These are phyloP conservation scores for Brachyhypopomus occidentalis DNA, from an alignment of 2,113 vertebrate genomes.

Conservation along the genomic window DNA sequence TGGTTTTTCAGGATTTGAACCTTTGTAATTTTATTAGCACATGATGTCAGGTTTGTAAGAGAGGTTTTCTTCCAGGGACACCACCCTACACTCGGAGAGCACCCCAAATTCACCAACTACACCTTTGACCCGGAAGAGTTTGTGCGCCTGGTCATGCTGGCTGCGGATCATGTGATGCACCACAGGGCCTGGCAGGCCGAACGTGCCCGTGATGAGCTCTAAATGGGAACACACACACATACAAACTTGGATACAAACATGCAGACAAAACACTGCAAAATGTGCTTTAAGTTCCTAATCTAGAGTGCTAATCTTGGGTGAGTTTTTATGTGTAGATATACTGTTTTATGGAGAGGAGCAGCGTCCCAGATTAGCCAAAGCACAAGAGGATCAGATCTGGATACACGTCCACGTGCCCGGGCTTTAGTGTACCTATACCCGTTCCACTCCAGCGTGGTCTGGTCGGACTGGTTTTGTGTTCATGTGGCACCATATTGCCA, in stretches of 20 bases:
- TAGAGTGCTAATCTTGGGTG: neutral
- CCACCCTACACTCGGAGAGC: slow-evolving; percentile 94
- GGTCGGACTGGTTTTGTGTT: too few species aligned
- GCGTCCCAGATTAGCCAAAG: neutral
- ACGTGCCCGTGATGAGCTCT: slow-evolving; percentile 83
- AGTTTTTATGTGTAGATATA: neutral
- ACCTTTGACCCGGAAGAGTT: slow-evolving; percentile 92
- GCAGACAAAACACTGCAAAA: neutral
- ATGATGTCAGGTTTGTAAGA: neutral
- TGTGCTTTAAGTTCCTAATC: neutral
- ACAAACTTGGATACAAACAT: neutral
- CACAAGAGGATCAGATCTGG: too few species aligned
- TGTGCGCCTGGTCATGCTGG: slow-evolving; percentile 86
- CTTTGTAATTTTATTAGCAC: neutral
- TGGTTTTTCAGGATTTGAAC: too few species aligned
- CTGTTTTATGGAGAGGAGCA: neutral
- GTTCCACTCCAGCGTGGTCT: too few species aligned
- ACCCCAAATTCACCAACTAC: slow-evolving; percentile 98
- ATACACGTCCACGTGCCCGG: too few species aligned
- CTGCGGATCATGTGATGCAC: slow-evolving; percentile 80
- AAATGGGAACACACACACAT: slow-evolving; percentile 45
- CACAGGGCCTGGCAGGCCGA: slow-evolving; percentile 85
- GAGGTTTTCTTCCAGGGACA: slow-evolving; percentile 80
- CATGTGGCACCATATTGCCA: too few species aligned
- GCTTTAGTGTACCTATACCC: too few species aligned